Evolutionary conservation across 2,797 vertebrate genomes (phyloP), one percentile per base, ranked within the genome.

Genomic region (Pyrrhura leucotis): DNA sequence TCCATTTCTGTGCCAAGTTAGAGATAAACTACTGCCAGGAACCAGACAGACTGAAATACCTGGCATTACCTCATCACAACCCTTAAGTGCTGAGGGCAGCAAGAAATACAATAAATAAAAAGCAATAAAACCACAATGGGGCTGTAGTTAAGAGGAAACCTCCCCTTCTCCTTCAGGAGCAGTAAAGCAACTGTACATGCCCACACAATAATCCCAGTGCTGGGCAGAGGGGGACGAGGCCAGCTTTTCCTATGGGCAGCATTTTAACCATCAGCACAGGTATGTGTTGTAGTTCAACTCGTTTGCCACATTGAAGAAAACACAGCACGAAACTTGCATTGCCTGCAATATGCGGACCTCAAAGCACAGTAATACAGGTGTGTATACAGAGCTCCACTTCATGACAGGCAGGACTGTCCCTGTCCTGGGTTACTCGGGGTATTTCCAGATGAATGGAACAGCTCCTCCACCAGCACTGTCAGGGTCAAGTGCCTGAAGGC

Each of bases 1-100:
- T 31, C 48, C 1, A 0, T 54, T 35, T 31, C 9, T 0, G 1
- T 5, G 45, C 63, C 6, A 25, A 40, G 22, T 10, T 8, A 65
- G 42, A 77, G 74, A 87, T 3, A 66, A 96, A 58, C 29, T 25
- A 20, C 37, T 66, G 56, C 77, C 48, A 14, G 76, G 61, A 79
- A 42, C 9, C 61, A 50, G 79, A 11, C 11, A 12, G 56, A 33
- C 16, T 26, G 37, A 78, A 77, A 63, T 22, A 35, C 23, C 42
- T 35, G 42, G 9, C 0, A 1, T 31, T 37, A 56, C 6, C 68
- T 42, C 66, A 20, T 12, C 37, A 25, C 33, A 69, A 26, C 76
- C 17, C 67, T 10, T 40, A 44, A 1, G 5, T 13, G 37, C 54
- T 44, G 25, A 37, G 62, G 40, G 50, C 72, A 63, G 72, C 7